Percentiles rank a stretch among this genome's conserved stretches.
phyloP scores from a whole-genome alignment of 2,888 invertebrate species.

The Sycophila texana region DNA sequence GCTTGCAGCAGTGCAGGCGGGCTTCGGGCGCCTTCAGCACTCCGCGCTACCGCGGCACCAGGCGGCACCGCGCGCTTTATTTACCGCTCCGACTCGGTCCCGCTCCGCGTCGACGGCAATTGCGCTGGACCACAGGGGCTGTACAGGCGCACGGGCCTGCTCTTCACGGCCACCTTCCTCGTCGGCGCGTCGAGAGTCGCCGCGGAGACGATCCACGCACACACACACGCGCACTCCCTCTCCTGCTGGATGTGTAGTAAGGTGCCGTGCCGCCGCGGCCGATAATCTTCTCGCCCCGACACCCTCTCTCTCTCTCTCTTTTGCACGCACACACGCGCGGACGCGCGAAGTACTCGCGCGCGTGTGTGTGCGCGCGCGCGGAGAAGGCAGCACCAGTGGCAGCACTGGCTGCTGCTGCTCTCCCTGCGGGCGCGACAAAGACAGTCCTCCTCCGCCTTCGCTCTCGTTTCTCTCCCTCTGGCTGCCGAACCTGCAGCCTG shows the following conservation, averaged over 20 bases:
- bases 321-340: background rate
- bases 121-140: background rate
- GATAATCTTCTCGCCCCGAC: constrained; percentile 54
- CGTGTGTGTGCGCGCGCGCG: background rate
- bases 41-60: too few relatives aligned
- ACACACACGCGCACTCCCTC: constrained; percentile 19
- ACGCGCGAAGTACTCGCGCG: background rate
- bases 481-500: too few relatives aligned
- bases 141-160: background rate
- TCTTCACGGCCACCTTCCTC: constrained; percentile 21
- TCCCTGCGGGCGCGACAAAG: background rate
- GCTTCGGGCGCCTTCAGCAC: too few relatives aligned
- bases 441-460: background rate
- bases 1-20: background rate
- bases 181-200: constrained; percentile 11
- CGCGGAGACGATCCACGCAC: constrained; percentile 12
- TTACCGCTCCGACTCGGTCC: background rate
- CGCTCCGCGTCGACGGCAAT: too few relatives aligned
- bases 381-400: constrained; percentile 1
- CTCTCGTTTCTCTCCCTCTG: background rate
- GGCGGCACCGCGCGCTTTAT: constrained; percentile 1
- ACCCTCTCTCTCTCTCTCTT: constrained; percentile 2
- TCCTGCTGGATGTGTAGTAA: constrained; percentile 14
- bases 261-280: constrained; percentile 51
- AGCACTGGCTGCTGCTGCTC: background rate